A percentile compares a stretch with the other conserved stretches of the same genome.
Conservation (phyloP, 1,140 invertebrate species). For the Ectropis grisescens region DNA sequence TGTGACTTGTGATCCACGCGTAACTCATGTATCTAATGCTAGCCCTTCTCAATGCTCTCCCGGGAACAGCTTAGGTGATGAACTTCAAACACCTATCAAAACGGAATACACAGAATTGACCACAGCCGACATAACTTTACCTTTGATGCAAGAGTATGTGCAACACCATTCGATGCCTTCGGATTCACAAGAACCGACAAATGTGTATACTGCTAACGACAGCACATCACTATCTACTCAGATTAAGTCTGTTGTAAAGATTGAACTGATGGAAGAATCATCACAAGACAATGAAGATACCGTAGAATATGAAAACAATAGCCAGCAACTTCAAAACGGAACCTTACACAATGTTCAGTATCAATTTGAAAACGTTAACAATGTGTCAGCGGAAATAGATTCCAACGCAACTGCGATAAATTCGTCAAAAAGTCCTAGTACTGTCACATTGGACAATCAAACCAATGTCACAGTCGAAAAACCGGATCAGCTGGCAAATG, state of each 20-base stretch:
- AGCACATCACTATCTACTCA: constrained; percentile 41
- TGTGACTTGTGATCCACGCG: constrained; percentile 54
- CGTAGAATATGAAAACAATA: no score
- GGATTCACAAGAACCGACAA: constrained; percentile 16
- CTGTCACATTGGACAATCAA: no score
- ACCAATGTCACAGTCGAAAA: no score
- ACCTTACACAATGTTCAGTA: no score
- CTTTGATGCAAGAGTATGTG: constrained; percentile 38
- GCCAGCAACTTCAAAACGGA: no score
- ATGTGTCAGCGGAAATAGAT: no score
- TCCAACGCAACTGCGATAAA: no score
- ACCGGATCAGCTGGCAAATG: constrained; percentile 55
- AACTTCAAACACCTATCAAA: constrained; percentile 36
- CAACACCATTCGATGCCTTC: constrained; percentile 20
- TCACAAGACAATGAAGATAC: no score
- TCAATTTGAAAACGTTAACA: no score
- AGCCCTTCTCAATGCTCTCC: constrained; percentile 53
- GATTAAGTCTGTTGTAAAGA: constrained; percentile 35
- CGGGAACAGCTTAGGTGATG: constrained; percentile 41
- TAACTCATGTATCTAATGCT: constrained; percentile 53
- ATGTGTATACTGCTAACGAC: constrained; percentile 11
- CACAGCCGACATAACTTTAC: constrained; percentile 48
- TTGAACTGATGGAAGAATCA: constrained; percentile 31
- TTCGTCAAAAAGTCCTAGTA: no score
- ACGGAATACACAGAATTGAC: constrained; percentile 59